Evolutionary conservation across 2,113 vertebrate genomes (phyloP).

Genomic region (Rhea pennata): DNA sequence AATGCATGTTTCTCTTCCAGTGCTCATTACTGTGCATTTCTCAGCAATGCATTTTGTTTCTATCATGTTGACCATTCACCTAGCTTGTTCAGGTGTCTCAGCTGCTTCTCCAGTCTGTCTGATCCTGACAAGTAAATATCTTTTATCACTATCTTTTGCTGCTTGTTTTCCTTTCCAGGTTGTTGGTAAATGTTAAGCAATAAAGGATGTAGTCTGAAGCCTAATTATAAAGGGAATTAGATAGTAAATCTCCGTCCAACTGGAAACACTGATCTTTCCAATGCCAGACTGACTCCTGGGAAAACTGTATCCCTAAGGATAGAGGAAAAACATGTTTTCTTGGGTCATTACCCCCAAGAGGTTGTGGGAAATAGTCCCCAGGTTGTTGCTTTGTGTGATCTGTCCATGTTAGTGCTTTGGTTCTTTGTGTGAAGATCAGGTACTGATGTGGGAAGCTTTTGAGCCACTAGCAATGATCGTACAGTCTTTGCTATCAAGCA

Average conservation of each 20-base stretch:
- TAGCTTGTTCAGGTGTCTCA: neutral
- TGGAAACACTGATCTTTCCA: neutral
- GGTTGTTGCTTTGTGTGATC: neutral
- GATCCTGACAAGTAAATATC: neutral
- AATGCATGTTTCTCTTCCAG: neutral
- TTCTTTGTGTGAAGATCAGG: neutral
- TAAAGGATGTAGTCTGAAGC: neutral
- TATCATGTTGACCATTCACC: neutral
- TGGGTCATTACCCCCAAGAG: too few relatives aligned
- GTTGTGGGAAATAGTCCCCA: too few relatives aligned
- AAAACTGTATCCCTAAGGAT: neutral
- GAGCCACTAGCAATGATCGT: too few relatives aligned
- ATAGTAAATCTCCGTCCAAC: neutral
- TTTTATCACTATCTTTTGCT: neutral
- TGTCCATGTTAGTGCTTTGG: neutral
- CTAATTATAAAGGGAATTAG: neutral
- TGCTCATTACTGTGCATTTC: neutral
- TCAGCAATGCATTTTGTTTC: fast-evolving
- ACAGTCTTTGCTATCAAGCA: neutral
- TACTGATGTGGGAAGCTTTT: too few relatives aligned
- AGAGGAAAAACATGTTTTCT: neutral
- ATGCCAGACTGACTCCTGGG: neutral
- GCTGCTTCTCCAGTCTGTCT: neutral
- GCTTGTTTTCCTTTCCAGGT: neutral
- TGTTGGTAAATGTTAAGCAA: neutral